Evolutionary conservation across 1,140 invertebrate genomes (phyloP).

Genomic region (Eurosta solidaginis): DNA sequence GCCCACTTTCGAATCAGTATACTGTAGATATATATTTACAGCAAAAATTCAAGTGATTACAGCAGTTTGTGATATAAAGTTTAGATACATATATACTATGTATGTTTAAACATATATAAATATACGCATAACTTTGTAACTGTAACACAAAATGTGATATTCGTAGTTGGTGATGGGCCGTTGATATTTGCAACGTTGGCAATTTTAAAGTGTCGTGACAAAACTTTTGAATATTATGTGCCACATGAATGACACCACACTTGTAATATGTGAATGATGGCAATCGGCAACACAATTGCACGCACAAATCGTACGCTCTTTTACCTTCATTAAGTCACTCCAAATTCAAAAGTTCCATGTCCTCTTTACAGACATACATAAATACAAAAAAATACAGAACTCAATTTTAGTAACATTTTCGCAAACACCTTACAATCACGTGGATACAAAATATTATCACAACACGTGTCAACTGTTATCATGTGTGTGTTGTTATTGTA

Average conservation of each 20-base stretch:
- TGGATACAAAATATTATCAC: no score
- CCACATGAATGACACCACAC: slow-evolving; percentile 13
- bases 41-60: no score
- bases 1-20: no score
- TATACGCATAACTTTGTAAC: no score
- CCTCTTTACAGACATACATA: neutral
- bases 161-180: neutral
- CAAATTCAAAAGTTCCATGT: no score
- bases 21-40: no score
- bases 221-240: slow-evolving; percentile 20
- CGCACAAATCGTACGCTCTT: no score
- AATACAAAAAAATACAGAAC: neutral
- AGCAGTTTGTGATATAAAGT: no score
- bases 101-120: no score
- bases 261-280: slow-evolving; percentile 15
- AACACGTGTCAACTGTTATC: neutral
- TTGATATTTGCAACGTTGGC: neutral
- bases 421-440: no score
- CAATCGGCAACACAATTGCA: neutral
- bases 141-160: neutral
- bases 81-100: no score
- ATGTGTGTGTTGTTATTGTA: neutral
- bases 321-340: no score
- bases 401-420: neutral
- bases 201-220: slow-evolving; percentile 20